Evolutionary conservation across 2,113 vertebrate genomes (phyloP).

Genomic region (Indri indri): DNA sequence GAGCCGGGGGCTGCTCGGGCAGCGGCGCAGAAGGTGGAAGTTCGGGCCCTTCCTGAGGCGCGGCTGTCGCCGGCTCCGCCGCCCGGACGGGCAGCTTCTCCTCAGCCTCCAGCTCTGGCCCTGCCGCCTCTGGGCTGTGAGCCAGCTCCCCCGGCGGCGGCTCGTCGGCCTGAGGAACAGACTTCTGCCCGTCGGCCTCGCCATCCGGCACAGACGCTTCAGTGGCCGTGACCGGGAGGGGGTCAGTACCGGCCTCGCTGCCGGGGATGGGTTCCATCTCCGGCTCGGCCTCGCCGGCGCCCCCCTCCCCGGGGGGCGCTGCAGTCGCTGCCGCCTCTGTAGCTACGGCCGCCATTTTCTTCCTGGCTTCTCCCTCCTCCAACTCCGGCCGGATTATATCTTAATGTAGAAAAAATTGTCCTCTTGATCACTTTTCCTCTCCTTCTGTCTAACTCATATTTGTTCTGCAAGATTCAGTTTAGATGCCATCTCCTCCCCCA

Average conservation of each 20-base stretch:
- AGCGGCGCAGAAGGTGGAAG: neutral
- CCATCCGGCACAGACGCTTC: conserved; percentile 83
- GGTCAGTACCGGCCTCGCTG: conserved; percentile 83
- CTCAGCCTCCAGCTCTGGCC: conserved; percentile 60
- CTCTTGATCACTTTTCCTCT: neutral
- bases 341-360: conserved; percentile 99
- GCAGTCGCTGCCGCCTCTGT: conserved; percentile 93
- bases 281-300: conserved; percentile 83
- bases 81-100: conserved; percentile 65
- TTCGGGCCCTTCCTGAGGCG: conserved; percentile 72
- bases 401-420: neutral
- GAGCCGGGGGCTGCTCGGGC: conserved; percentile 62
- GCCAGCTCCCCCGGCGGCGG: conserved; percentile 78
- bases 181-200: conserved; percentile 87
- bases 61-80: conserved; percentile 73
- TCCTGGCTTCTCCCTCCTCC: conserved; percentile 88
- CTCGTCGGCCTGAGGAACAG: conserved; percentile 85
- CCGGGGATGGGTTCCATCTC: conserved; percentile 84
- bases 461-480: neutral
- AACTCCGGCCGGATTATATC: conserved; percentile 68
- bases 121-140: conserved; percentile 54
- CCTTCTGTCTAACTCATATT: neutral
- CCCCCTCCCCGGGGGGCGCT: conserved; percentile 89
- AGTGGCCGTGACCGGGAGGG: conserved; percentile 73
- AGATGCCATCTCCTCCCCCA: neutral